Evolutionary conservation across 2,797 vertebrate genomes (phyloP).

Genomic region (Sebastiscus albofasciatus): DNA sequence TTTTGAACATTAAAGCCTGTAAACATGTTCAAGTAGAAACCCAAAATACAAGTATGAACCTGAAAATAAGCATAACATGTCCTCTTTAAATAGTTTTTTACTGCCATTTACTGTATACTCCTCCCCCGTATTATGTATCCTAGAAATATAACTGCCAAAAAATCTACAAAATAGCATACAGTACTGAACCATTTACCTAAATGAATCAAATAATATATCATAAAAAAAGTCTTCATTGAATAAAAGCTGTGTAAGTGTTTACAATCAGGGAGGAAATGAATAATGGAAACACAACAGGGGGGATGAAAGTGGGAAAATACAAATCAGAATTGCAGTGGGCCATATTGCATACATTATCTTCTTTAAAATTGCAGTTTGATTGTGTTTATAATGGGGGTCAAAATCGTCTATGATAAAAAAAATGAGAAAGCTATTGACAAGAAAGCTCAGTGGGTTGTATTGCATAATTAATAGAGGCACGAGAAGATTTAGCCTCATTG

Average conservation of each 20-base stretch:
- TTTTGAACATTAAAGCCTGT: too few relatives aligned
- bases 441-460: background rate
- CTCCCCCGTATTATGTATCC: background rate
- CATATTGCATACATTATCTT: background rate
- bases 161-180: background rate
- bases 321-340: background rate
- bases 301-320: background rate
- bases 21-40: too few relatives aligned
- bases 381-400: fast-evolving
- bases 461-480: slow-evolving; percentile 22
- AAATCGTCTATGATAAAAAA: background rate
- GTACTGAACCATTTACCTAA: background rate
- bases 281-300: background rate
- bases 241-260: background rate
- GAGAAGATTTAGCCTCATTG: slow-evolving; percentile 61
- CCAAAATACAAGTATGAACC: too few relatives aligned
- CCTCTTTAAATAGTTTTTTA: too few relatives aligned
- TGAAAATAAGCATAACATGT: too few relatives aligned
- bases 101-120: too few relatives aligned
- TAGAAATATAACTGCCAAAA: background rate
- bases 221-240: background rate
- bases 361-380: background rate
- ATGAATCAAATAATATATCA: background rate
- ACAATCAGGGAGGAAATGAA: background rate
- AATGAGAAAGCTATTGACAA: background rate